phyloP scores from a whole-genome alignment of 2,797 vertebrate genomes.

The Mustela erminea region DNA sequence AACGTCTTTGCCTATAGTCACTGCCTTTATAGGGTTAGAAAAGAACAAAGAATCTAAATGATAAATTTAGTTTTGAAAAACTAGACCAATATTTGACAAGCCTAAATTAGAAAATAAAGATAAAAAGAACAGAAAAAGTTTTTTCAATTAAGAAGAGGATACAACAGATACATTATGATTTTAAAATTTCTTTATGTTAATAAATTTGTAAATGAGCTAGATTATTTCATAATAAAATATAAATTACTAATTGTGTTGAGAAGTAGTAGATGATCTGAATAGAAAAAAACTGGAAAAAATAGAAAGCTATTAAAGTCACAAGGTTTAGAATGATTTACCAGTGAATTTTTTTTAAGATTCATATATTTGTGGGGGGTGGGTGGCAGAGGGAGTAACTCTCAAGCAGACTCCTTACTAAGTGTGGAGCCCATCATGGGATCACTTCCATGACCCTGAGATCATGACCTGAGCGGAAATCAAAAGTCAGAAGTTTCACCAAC shows the following conservation, averaged over 20 bases:
- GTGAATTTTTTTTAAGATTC: no score
- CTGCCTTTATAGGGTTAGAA: not conserved
- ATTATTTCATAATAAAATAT: conserved; percentile 18
- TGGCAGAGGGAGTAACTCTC: no score
- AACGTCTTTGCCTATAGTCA: not conserved
- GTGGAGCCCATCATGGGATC: no score
- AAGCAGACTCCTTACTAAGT: no score
- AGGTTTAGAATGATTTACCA: not conserved
- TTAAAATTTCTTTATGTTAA: not conserved
- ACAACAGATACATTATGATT: not conserved
- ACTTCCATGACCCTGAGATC: no score
- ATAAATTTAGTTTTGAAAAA: not conserved
- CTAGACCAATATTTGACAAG: not conserved
- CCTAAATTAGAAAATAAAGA: not conserved
- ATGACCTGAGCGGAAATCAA: no score
- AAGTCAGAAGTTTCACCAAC: no score
- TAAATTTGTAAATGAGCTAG: not conserved
- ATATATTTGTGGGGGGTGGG: no score
- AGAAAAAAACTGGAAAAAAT: not conserved
- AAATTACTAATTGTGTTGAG: not conserved
- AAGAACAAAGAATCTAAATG: not conserved
- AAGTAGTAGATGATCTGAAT: not conserved
- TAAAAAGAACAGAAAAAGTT: not conserved
- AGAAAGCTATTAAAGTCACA: not conserved
- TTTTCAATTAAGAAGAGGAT: not conserved